Conservation (phyloP, 2,113 vertebrate genomes). For the Chionis minor region DNA sequence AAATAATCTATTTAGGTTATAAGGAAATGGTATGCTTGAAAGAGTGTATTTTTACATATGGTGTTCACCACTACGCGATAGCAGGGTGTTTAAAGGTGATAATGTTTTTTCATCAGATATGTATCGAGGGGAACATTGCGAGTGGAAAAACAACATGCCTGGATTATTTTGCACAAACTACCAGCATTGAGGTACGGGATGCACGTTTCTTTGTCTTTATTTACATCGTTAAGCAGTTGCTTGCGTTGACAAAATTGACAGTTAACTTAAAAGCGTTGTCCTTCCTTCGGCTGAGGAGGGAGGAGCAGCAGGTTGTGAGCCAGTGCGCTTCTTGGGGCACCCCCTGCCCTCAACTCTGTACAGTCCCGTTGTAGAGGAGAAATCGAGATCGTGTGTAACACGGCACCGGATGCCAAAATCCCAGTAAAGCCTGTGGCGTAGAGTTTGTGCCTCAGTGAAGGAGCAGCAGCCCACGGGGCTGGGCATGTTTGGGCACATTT, state of each 20-base stretch:
- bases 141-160: constrained; percentile 95
- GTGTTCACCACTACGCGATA: neutral
- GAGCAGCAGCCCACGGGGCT: accelerated
- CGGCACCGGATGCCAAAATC: neutral
- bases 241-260: neutral
- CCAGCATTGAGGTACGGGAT: constrained; percentile 81
- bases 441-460: neutral
- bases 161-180: constrained; percentile 86
- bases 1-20: neutral
- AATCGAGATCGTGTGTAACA: neutral
- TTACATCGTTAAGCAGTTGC: neutral
- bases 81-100: neutral
- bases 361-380: neutral
- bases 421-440: neutral
- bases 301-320: neutral
- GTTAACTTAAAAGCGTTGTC: neutral
- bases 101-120: constrained; percentile 80
- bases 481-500: neutral
- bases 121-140: constrained; percentile 93
- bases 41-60: neutral
- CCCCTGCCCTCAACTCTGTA: too few relatives aligned
- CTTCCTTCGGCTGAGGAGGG: neutral
- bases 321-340: neutral
- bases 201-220: neutral
- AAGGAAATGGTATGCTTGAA: neutral